Conservation (phyloP, 2,888 invertebrate genomes). For the Amaurobius ferox region DNA sequence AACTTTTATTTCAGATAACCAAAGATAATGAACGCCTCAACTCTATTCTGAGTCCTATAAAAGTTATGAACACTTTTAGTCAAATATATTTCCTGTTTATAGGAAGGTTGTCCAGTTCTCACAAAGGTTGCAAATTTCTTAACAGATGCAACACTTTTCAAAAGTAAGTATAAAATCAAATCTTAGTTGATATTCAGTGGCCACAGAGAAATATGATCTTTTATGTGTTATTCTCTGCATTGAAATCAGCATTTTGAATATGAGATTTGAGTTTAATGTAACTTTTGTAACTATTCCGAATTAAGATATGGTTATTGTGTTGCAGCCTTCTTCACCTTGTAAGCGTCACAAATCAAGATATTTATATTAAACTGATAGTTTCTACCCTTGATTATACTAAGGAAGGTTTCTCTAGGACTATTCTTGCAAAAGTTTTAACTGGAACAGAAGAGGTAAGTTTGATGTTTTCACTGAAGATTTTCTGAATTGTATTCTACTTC, state of each 20-base stretch:
- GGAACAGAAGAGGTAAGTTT: constrained; percentile 69
- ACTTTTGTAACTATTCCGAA: too few relatives aligned
- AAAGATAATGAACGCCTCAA: constrained; percentile 82
- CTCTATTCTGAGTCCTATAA: constrained; percentile 90
- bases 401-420: constrained; percentile 80
- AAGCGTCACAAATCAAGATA: constrained; percentile 81
- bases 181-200: not conserved
- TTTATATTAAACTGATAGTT: constrained; percentile 94
- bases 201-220: too few relatives aligned
- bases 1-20: constrained; percentile 55
- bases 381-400: constrained; percentile 92
- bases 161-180: constrained; percentile 80
- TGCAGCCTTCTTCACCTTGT: constrained; percentile 88
- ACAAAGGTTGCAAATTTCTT: constrained; percentile 81
- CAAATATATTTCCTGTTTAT: constrained; percentile 96
- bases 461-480: not conserved
- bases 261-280: constrained; percentile 23
- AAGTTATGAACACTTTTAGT: constrained; percentile 91
- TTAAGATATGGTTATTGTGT: too few relatives aligned
- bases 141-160: constrained; percentile 86
- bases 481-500: too few relatives aligned
- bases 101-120: constrained; percentile 83
- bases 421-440: constrained; percentile 73
- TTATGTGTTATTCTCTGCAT: constrained; percentile 71
- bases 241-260: constrained; percentile 74